phyloP scores from a whole-genome alignment of 1,140 invertebrate species.

The Gryllus bimaculatus region DNA sequence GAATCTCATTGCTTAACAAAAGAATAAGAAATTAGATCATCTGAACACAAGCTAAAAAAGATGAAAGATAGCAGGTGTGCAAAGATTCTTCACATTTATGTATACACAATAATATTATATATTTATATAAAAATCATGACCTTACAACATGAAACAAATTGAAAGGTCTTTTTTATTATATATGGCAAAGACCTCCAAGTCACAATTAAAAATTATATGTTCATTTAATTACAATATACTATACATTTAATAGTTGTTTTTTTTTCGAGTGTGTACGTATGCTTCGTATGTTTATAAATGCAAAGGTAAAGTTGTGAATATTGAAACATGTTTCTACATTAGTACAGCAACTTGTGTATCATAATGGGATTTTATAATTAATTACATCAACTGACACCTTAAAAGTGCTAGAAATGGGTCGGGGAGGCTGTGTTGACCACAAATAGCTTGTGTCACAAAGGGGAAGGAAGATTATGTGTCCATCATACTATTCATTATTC shows the following conservation, averaged over 20 bases:
- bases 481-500: not conserved
- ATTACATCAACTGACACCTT: not conserved
- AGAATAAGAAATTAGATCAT: not conserved
- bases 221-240: not conserved
- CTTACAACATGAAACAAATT: not conserved
- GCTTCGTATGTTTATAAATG: not conserved
- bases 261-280: not conserved
- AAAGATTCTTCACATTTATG: conserved; percentile 1
- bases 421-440: conserved; percentile 7
- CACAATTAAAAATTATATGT: not conserved
- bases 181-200: not conserved
- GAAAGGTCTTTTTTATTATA: not conserved
- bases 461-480: not conserved
- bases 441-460: not conserved
- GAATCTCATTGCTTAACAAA: not conserved
- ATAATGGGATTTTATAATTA: conserved; percentile 2
- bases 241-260: not conserved
- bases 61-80: not conserved
- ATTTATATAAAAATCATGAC: not conserved
- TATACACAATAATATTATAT: not conserved
- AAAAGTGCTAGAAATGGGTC: conserved; percentile 4
- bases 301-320: not conserved
- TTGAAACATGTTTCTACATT: conserved; percentile 7
- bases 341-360: conserved; percentile 11
- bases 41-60: not conserved